Percentiles rank a stretch among this genome's conserved stretches.
phyloP scores from a whole-genome alignment of 2,113 vertebrate genomes.

The Urocitellus parryii region DNA sequence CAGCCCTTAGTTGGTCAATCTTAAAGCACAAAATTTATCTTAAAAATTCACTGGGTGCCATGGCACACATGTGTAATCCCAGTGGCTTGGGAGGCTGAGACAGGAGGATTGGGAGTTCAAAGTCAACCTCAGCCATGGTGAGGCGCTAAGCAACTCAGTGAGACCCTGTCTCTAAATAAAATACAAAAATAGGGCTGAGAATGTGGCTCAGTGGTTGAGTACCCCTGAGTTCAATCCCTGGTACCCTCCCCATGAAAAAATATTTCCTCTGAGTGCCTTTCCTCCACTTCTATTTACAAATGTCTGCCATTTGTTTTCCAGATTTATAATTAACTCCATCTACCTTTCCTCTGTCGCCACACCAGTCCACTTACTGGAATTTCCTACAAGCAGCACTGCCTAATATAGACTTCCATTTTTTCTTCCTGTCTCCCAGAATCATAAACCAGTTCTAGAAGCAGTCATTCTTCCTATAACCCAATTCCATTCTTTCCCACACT shows the following conservation, averaged over 20 bases:
- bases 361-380: not conserved
- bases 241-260: too few relatives aligned
- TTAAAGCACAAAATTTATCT: not conserved
- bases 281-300: not conserved
- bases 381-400: not conserved
- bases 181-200: too few relatives aligned
- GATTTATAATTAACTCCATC: not conserved
- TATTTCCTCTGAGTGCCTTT: not conserved
- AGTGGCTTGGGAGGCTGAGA: too few relatives aligned
- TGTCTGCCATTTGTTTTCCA: not conserved
- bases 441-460: not conserved
- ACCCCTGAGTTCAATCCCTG: too few relatives aligned
- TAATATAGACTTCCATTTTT: not conserved
- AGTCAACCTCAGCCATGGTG: too few relatives aligned
- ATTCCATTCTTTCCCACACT: not conserved
- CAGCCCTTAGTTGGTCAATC: not conserved
- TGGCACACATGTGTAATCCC: too few relatives aligned
- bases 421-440: not conserved
- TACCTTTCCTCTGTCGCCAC: not conserved
- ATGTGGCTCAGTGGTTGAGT: too few relatives aligned
- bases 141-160: too few relatives aligned
- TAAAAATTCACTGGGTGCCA: not conserved
- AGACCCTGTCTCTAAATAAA: too few relatives aligned
- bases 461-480: not conserved
- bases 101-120: too few relatives aligned